Evolutionary conservation across 2,797 vertebrate species (phyloP).

Genomic region (Tauraco hartlaubi): DNA sequence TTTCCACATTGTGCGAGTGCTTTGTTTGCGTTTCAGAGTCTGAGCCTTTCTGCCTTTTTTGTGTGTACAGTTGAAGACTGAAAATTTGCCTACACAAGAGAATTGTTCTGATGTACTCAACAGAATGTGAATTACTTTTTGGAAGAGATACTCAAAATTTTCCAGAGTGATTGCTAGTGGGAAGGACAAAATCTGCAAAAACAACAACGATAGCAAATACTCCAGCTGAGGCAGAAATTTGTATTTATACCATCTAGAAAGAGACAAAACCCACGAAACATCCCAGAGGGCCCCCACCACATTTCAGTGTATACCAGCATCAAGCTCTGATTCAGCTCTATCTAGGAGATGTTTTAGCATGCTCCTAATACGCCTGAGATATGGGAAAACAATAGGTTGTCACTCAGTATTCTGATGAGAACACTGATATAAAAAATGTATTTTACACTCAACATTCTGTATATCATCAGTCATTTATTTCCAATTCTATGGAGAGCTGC

Average conservation of each 20-base stretch:
- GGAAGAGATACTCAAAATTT: neutral
- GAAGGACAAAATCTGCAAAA: conserved; percentile 29
- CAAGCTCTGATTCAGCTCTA: neutral
- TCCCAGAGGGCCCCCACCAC: neutral
- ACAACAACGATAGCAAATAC: neutral
- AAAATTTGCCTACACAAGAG: conserved; percentile 38
- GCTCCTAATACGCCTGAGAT: neutral
- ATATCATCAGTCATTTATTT: neutral
- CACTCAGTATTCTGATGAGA: conserved; percentile 20
- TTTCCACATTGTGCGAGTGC: neutral
- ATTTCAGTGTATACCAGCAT: neutral
- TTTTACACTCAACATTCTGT: neutral
- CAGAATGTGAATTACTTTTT: conserved; percentile 31
- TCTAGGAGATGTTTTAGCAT: neutral
- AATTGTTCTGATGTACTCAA: conserved; percentile 23
- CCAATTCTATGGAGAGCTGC: neutral
- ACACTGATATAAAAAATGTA: neutral
- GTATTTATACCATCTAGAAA: conserved; percentile 33
- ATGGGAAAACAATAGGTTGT: neutral
- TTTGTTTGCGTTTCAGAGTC: conserved; percentile 24
- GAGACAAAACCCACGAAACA: neutral
- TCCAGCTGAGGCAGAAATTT: conserved; percentile 7
- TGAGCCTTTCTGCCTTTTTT: conserved; percentile 16
- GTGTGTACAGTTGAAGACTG: neutral
- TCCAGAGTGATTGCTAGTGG: neutral